phyloP scores from a whole-genome alignment of 1,140 invertebrate species.

The Hycleus phaleratus region DNA sequence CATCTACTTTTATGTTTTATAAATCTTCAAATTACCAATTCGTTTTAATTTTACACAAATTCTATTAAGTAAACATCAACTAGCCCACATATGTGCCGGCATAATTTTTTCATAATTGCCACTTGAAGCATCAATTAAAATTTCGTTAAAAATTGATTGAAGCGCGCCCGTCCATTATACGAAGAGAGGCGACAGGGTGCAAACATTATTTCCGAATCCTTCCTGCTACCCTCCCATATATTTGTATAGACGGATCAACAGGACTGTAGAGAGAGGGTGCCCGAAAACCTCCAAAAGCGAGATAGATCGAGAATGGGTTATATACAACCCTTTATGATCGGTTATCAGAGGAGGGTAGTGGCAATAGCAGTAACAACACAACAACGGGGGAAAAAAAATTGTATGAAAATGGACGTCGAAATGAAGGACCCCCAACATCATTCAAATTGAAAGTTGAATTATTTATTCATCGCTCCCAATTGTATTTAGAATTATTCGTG shows the following conservation, averaged over 20 bases:
- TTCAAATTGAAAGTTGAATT: constrained; percentile 16
- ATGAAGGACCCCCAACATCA: constrained; percentile 5
- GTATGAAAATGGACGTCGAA: constrained; percentile 9
- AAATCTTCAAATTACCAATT: too few species aligned
- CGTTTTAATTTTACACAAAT: too few species aligned
- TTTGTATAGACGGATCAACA: too few species aligned
- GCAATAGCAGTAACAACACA: too few species aligned
- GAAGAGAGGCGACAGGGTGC: constrained; percentile 2
- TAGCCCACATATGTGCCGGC: neutral
- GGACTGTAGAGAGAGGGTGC: too few species aligned
- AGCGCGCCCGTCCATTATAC: neutral
- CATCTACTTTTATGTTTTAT: too few species aligned
- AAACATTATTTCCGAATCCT: neutral
- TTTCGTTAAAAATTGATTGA: constrained; percentile 15
- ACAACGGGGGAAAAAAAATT: too few species aligned
- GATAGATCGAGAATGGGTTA: too few species aligned
- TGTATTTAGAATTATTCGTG: constrained; percentile 32
- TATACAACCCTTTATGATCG: too few species aligned
- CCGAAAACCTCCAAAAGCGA: too few species aligned
- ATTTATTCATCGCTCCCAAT: constrained; percentile 24
- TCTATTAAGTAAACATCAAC: too few species aligned
- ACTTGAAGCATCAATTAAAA: constrained; percentile 16
- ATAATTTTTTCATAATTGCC: constrained; percentile 14
- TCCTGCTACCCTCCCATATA: neutral
- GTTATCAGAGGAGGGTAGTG: too few species aligned